Base-by-base conservation (phyloP, 2,113 vertebrate species). In the Uria lomvia region DNA sequence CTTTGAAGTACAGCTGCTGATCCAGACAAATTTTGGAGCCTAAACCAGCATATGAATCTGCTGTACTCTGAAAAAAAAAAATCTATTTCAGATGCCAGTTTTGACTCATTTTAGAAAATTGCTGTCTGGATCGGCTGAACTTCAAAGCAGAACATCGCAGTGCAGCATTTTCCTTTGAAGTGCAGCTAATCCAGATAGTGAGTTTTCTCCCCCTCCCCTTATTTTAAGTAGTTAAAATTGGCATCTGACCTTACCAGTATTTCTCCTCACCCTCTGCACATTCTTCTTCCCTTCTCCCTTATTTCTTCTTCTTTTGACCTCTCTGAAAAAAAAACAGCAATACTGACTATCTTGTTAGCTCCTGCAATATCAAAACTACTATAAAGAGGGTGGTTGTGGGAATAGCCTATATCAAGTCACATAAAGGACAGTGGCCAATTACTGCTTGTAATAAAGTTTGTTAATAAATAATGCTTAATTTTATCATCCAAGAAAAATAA, bases 1-100 rank as follows among this genome's bases (percentile, higher is more conserved):
- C 97, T 97, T 98, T 97, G 97, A 97, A 97, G 97, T 97, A 92
- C 94, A 95, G 96, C 94, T 98, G 97, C 96, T 97, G 96, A 96
- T 96, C 96, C 92, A 97, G 95, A 95, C 96, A 96, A 95, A 95
- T 97, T 95, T 97, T 96, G 96, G 97, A 97, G 91, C 78, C 88
- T 90, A 91, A 95, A 95, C 82, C 86, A 90, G 96, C 90, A 89
- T 93, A 94, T 84, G 96, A 97, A 94, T 97, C 88, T 97, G 94
- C 95, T 97, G 90, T 84, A 92, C 91, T 96, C 89, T 86, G 94
- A 97, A 97, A 97, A 90, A 84, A 83, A 83, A 94, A 96, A 95
- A 97, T 96, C 96, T 95, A 95, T 97, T 97, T 97, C 94, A 97
- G 96, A 97, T 98, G 95, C 96, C 97, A 97, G 94, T 96, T 97